phyloP scores from a whole-genome alignment of 2,797 vertebrate genomes.

The Kryptolebias ocellatus region DNA sequence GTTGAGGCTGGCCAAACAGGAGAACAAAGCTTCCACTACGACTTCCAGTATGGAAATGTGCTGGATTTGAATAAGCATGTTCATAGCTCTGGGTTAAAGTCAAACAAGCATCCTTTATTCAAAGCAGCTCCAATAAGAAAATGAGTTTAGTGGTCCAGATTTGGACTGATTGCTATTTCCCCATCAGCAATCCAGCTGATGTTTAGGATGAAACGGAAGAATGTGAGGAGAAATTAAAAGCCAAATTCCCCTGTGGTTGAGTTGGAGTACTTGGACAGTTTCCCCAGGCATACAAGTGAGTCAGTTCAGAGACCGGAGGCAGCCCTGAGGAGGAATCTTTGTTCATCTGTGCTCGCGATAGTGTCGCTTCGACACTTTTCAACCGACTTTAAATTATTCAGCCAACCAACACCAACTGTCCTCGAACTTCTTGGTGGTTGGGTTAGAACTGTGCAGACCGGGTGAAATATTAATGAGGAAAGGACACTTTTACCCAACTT shows the following conservation, averaged over 20 bases:
- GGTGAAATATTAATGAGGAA: slow-evolving; percentile 16
- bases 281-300: slow-evolving; percentile 27
- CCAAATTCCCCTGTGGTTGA: slow-evolving; percentile 10
- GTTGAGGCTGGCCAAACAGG: background rate
- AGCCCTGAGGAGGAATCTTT: slow-evolving; percentile 35
- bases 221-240: slow-evolving; percentile 12
- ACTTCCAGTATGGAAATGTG: slow-evolving; percentile 48
- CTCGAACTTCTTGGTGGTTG: slow-evolving; percentile 3
- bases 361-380: slow-evolving; percentile 33
- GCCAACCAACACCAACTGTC: slow-evolving; percentile 21
- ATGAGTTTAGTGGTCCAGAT: slow-evolving; percentile 11
- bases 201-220: slow-evolving; percentile 27
- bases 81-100: slow-evolving; percentile 7
- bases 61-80: slow-evolving; percentile 50
- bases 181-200: slow-evolving; percentile 13
- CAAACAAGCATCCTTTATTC: slow-evolving; percentile 29
- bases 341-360: slow-evolving; percentile 46
- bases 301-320: slow-evolving; percentile 36
- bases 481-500: slow-evolving; percentile 1
- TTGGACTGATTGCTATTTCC: slow-evolving; percentile 2
- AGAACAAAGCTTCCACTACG: slow-evolving; percentile 11
- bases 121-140: slow-evolving; percentile 31
- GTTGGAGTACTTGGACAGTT: slow-evolving; percentile 15
- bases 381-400: slow-evolving; percentile 59
- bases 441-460: slow-evolving; percentile 15